Base-by-base conservation (phyloP, 1,140 invertebrate genomes). In the Luehdorfia chinensis region DNA sequence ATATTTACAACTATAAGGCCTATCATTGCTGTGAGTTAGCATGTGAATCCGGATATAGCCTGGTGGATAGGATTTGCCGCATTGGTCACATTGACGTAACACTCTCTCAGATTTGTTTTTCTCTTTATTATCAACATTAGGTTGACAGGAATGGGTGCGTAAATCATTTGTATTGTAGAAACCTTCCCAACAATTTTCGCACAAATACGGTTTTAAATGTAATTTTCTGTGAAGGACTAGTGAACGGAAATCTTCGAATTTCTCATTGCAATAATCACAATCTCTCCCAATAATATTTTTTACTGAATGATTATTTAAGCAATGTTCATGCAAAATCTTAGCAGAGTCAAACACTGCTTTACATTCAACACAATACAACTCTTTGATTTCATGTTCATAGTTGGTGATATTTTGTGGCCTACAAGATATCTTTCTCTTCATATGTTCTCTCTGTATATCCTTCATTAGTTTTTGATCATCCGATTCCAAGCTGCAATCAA, bases 251-350 rank as follows among this genome's bases (percentile, higher is more conserved):
- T 87, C 84, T 9, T 86, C 73, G 59, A 87, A 87, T 47, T 78
- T 84, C 28, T 85, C 80, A 60, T 79, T 66, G 39, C 87, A 88
- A 64, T 85, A 86, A 36, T 86, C 77, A 61, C 87, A 88, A 49
- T 76, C 69, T 43, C 83, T 63, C 0, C 87, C 87, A 8, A 66
- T 39, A 2, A 47, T 33, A 18, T 63, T 72, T 50, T 77, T 76
- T 1, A 71, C 52, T 4, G 67, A 51, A 61, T 88, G 86, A 34
- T 51, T 72, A 1, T 50, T 67, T 7, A 15, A 41, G 36, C 81
- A 86, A 33, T 88, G 84, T 13, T 80, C 67, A 39, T 57, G 67
- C 5, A 87, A 56, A 9, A 56, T 44, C 49, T 74, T 71, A 2
- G 64, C 45, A 1, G 72, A 70, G 37, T 59, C 32, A 54, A 85